A percentile compares a stretch with the other conserved stretches of the same genome.
Conservation (phyloP, 2,113 vertebrate genomes). For the Charina bottae region DNA sequence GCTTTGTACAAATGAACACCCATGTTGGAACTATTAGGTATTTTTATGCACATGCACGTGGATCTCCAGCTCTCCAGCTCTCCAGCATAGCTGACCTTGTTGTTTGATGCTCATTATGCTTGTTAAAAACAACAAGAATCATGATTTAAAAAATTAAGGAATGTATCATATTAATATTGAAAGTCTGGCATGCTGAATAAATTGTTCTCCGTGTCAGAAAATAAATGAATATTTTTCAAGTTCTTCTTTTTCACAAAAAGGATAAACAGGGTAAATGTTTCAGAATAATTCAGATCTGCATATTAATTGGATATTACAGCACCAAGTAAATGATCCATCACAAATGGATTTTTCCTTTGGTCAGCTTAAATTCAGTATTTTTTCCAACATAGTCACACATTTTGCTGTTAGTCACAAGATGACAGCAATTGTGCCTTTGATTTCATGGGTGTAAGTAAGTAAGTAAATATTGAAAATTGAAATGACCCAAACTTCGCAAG, state of each 20-base stretch:
- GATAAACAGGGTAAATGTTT: neutral
- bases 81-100: conserved; percentile 37
- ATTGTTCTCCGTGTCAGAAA: neutral
- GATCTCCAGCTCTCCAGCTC: conserved; percentile 36
- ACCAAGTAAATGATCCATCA: neutral
- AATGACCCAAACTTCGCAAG: neutral
- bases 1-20: conserved; percentile 57
- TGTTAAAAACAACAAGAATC: conserved; percentile 48
- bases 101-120: conserved; percentile 43
- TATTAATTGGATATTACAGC: neutral
- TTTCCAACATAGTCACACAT: neutral
- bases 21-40: conserved; percentile 49
- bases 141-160: conserved; percentile 41
- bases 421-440: neutral
- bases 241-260: neutral
- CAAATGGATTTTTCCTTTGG: neutral
- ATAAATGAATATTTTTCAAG: neutral
- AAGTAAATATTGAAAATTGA: neutral
- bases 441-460: neutral
- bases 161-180: conserved; percentile 36
- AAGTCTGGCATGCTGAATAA: conserved; percentile 19
- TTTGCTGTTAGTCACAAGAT: neutral
- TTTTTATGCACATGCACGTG: conserved; percentile 60
- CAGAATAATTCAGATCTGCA: neutral
- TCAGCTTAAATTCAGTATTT: neutral